Evolutionary conservation across 1,140 invertebrate genomes (phyloP).

Genomic region (Drosophila simulans): DNA sequence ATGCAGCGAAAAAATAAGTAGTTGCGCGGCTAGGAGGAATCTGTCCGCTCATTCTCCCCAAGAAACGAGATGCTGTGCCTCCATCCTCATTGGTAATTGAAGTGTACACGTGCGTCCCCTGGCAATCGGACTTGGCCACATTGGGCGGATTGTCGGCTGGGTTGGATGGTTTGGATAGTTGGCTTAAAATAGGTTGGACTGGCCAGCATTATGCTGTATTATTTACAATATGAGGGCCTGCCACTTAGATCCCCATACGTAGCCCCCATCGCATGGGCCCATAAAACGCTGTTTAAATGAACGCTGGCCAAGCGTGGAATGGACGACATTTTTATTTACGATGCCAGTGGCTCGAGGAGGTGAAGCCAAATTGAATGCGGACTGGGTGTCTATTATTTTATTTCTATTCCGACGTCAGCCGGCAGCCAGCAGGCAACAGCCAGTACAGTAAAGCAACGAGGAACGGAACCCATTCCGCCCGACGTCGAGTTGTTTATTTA

Average conservation of each 20-base stretch:
- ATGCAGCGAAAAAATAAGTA: conserved; percentile 71
- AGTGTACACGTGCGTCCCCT: conserved; percentile 68
- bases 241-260: conserved; percentile 12
- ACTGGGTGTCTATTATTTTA: conserved; percentile 74
- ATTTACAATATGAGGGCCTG: conserved; percentile 69
- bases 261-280: conserved; percentile 20
- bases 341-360: conserved; percentile 26
- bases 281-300: conserved; percentile 67
- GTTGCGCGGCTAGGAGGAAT: conserved; percentile 46
- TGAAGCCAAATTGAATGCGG: conserved; percentile 43
- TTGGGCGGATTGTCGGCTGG: conserved; percentile 45
- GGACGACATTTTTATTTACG: conserved; percentile 79
- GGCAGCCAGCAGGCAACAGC: conserved; percentile 4
- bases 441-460: background rate
- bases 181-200: conserved; percentile 8
- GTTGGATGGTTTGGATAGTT: conserved; percentile 9
- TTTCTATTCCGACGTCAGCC: conserved; percentile 42
- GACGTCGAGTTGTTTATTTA: conserved; percentile 79
- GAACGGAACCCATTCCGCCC: conserved; percentile 25
- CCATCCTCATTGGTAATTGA: conserved; percentile 59
- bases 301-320: conserved; percentile 57
- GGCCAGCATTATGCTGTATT: conserved; percentile 65
- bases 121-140: conserved; percentile 53
- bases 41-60: conserved; percentile 45
- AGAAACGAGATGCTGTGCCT: conserved; percentile 37